phyloP scores from a whole-genome alignment of 2,888 invertebrate species.

The Eilema depressum region DNA sequence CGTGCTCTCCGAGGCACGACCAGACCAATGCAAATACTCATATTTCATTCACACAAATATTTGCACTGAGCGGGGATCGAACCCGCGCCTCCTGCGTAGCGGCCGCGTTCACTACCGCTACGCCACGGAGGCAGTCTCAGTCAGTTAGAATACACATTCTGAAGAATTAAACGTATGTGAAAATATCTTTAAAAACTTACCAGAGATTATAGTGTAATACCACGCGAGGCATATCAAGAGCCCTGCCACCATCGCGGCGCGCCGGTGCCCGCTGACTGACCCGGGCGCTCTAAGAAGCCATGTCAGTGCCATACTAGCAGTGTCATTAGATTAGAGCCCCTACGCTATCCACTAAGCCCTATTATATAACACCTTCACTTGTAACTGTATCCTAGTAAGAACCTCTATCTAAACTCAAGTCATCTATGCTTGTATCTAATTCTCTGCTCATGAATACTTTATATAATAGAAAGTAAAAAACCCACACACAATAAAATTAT shows the following conservation, averaged over 20 bases:
- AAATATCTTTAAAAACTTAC: constrained; percentile 56
- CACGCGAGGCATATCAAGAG: constrained; percentile 75
- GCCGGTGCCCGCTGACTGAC: constrained; percentile 59
- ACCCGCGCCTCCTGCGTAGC: too few species aligned
- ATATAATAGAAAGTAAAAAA: background rate
- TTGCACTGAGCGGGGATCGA: too few species aligned
- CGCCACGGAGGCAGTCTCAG: too few species aligned
- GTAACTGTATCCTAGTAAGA: background rate
- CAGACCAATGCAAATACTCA: too few species aligned
- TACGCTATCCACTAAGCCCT: constrained; percentile 67
- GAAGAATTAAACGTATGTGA: background rate
- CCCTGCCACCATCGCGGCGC: constrained; percentile 75
- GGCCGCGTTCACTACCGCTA: too few species aligned
- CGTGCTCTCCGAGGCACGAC: too few species aligned
- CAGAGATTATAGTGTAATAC: constrained; percentile 80
- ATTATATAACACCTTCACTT: constrained; percentile 56
- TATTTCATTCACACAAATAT: too few species aligned
- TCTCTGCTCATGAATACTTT: background rate
- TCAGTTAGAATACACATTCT: background rate
- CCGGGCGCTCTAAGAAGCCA: constrained; percentile 66
- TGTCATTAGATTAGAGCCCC: constrained; percentile 73
- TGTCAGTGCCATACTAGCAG: constrained; percentile 42
- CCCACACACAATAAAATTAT: background rate
- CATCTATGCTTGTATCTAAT: background rate
- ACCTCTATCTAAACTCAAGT: background rate